These are phyloP conservation scores for Euphonia xanthogaster DNA, from an alignment of 2,797 vertebrate species.

Conservation along the genomic window DNA sequence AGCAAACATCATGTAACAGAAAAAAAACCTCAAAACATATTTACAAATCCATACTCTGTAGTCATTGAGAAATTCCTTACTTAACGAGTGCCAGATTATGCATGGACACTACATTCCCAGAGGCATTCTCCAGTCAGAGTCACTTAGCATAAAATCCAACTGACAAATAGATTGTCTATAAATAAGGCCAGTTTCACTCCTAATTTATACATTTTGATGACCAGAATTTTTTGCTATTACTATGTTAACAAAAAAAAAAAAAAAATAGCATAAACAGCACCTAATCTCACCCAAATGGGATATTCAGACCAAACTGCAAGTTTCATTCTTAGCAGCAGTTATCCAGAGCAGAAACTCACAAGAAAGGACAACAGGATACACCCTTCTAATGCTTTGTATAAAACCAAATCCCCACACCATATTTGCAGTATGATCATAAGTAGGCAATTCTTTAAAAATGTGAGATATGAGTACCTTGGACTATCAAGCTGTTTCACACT, in stretches of 20 bases:
- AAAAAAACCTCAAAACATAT: slow-evolving; percentile 43
- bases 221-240: not conserved
- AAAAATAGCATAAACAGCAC: slow-evolving; percentile 41
- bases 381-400: slow-evolving; percentile 26
- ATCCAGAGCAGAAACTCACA: not conserved
- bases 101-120: slow-evolving; percentile 54
- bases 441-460: slow-evolving; percentile 63
- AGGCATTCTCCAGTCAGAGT: slow-evolving; percentile 48
- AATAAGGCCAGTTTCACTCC: slow-evolving; percentile 61
- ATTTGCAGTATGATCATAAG: slow-evolving; percentile 43
- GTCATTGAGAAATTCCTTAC: slow-evolving; percentile 33
- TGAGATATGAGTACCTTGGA: slow-evolving; percentile 9
- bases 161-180: slow-evolving; percentile 66
- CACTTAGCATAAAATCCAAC: slow-evolving; percentile 31
- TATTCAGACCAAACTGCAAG: slow-evolving; percentile 26
- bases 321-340: slow-evolving; percentile 32
- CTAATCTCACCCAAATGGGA: slow-evolving; percentile 12
- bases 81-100: slow-evolving; percentile 23
- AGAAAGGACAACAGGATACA: not conserved
- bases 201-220: not conserved
- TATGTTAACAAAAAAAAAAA: not conserved
- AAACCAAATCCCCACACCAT: slow-evolving; percentile 31
- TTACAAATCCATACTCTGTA: slow-evolving; percentile 68
- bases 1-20: slow-evolving; percentile 52
- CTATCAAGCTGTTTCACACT: slow-evolving; percentile 23